Base-by-base conservation (phyloP, 2,797 vertebrate species). In the Dipus sagitta region DNA sequence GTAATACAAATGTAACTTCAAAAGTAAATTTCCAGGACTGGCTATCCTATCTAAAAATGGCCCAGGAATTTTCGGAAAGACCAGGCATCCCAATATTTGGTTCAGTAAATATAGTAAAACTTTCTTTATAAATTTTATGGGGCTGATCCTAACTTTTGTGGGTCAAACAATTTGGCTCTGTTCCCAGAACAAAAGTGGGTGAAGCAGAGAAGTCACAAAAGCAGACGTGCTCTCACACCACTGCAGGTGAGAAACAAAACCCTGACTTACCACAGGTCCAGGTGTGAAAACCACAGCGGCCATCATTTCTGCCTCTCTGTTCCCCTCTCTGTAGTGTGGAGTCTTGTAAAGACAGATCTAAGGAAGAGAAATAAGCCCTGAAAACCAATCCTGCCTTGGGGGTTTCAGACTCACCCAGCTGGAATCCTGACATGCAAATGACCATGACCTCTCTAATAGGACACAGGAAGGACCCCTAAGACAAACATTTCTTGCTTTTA, bases 311-410 rank as follows among this genome's bases (percentile, higher is more conserved):
- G 78, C 54, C 30, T 80, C 79, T 94, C 70, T 76, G 58, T 95
- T 60, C 30, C 74, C 54, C 30, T 80, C 79, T 94, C 70, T 76
- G 58, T 70, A 47, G 83, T 88, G 72, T 62, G 24, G 32, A 70
- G 52, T 93, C n/a, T 52, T 84, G 54, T 21, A 64, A 71, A 86
- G 90, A 74, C 32, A 72, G 54, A 67, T 20, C 92, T 90, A 65
- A 87, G 78, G 78, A 96, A 71, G 28, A 95, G 75, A 96, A 88
- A 82, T 38, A 86, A 92, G n/a, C 21, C 47, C 83, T 94, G 88
- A 85, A 94, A 76, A 96, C 6, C 82, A 90, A 23, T n/a, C 38
- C n/a, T 78, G 32, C 52, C 58, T 79, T 78, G 23, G 65, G 58
- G 79, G 92, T 77, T 81, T 95, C 76, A 90, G 60, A 64, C 60